Conservation (phyloP, 2,113 vertebrate species). For the Danionella cerebrum region DNA sequence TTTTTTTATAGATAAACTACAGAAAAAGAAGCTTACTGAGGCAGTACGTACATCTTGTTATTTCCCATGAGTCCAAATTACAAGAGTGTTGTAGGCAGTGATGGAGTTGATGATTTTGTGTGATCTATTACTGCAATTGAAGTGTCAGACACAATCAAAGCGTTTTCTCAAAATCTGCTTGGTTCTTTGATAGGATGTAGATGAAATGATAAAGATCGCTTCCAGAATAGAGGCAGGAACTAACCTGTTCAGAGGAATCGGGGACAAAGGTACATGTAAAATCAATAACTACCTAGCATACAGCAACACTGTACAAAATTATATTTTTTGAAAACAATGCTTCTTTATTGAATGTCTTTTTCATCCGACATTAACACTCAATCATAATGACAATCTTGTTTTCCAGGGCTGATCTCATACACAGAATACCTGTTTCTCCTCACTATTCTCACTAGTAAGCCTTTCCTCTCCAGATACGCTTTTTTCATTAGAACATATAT, state of each 20-base stretch:
- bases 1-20: conserved; percentile 53
- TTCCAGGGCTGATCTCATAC: conserved; percentile 92
- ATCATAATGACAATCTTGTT: background rate
- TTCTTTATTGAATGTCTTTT: too few species aligned
- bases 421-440: conserved; percentile 94
- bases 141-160: background rate
- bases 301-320: background rate
- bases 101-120: background rate
- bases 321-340: background rate
- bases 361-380: background rate
- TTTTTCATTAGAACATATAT: too few species aligned
- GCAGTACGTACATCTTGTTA: conserved; percentile 46
- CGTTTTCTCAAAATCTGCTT: background rate
- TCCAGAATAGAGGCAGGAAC: conserved; percentile 65
- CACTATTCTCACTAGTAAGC: conserved; percentile 95
- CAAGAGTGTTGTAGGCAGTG: too few species aligned
- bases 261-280: conserved; percentile 75
- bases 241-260: conserved; percentile 82
- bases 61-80: background rate
- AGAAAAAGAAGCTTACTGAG: conserved; percentile 51
- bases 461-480: background rate
- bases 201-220: conserved; percentile 62
- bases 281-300: too few species aligned
- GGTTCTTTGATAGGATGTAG: conserved; percentile 67
- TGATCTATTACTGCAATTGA: background rate